Evolutionary conservation across 1,140 invertebrate species (phyloP).

Genomic region (Zaprionus lachaisei): DNA sequence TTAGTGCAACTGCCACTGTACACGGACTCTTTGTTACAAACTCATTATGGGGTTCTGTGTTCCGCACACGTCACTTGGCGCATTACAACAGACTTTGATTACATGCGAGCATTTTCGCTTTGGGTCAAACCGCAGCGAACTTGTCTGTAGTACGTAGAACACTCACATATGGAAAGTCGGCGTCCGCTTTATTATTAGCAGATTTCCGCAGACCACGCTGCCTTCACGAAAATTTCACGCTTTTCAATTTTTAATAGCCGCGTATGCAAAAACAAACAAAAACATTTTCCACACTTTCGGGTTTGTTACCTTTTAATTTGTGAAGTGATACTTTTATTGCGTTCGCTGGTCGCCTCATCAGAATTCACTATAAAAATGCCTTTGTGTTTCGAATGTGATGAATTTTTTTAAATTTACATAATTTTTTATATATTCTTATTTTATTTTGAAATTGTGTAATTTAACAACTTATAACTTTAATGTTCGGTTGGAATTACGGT

Average conservation of each 20-base stretch:
- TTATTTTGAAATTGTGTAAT: constrained; percentile 24
- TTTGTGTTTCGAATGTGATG: constrained; percentile 32
- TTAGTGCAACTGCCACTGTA: background rate
- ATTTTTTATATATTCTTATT: constrained; percentile 10
- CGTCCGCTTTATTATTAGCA: constrained; percentile 65
- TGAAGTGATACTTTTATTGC: constrained; percentile 27
- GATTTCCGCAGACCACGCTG: constrained; percentile 54
- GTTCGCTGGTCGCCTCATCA: constrained; percentile 22
- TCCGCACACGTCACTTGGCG: constrained; percentile 50
- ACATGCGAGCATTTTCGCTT: constrained; percentile 30
- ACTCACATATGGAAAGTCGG: constrained; percentile 55
- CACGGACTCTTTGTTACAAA: constrained; percentile 16
- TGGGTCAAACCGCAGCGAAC: constrained; percentile 9
- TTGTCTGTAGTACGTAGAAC: constrained; percentile 30
- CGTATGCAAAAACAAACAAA: constrained; percentile 63
- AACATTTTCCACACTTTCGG: constrained; percentile 40
- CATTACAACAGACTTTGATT: constrained; percentile 54
- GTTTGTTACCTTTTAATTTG: constrained; percentile 52
- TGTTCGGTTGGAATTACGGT: constrained; percentile 41
- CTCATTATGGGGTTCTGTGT: constrained; percentile 20
- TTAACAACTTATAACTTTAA: constrained; percentile 50
- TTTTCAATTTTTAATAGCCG: constrained; percentile 61
- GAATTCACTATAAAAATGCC: constrained; percentile 33
- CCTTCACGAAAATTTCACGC: constrained; percentile 62
- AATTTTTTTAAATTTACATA: constrained; percentile 14